Percentiles rank a stretch among this genome's conserved stretches.
phyloP scores from a whole-genome alignment of 2,113 vertebrate species.

The Genyomyrus donnyi region DNA sequence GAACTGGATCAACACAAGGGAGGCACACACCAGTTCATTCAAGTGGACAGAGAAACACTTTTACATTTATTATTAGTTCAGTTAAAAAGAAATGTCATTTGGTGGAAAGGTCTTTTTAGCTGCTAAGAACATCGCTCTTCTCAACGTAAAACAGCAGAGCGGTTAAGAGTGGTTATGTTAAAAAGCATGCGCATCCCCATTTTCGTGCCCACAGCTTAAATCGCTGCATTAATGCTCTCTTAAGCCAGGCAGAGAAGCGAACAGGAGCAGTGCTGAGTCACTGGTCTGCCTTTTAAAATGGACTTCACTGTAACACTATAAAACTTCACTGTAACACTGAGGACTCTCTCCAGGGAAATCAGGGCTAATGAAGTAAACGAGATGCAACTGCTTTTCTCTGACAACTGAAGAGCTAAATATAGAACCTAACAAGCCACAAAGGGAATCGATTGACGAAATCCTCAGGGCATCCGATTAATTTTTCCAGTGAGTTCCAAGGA shows the following conservation, averaged over 20 bases:
- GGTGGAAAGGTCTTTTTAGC: not conserved
- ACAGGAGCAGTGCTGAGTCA: not conserved
- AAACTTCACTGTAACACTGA: not conserved
- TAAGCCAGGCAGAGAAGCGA: not conserved
- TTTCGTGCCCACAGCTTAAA: not conserved
- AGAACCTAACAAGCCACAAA: not conserved
- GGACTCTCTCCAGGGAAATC: not conserved
- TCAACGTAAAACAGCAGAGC: not conserved
- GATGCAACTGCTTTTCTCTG: not conserved
- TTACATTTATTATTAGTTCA: not conserved
- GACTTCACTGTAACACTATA: not conserved
- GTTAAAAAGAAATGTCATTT: not conserved
- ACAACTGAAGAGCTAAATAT: slow-evolving; percentile 4
- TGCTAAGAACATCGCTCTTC: not conserved
- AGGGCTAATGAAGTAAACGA: slow-evolving; percentile 2
- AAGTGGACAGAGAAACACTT: not conserved
- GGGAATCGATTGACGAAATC: not conserved
- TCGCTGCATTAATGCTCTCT: not conserved
- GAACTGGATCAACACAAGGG: not conserved
- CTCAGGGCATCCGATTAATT: not conserved
- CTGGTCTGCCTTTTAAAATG: not conserved
- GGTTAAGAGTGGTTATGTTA: not conserved
- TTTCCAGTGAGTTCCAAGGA: not conserved
- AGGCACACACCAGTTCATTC: not conserved
- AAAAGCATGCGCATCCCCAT: not conserved